Conservation (phyloP, 2,888 invertebrate genomes). For the Oxyteleia sp. region DNA sequence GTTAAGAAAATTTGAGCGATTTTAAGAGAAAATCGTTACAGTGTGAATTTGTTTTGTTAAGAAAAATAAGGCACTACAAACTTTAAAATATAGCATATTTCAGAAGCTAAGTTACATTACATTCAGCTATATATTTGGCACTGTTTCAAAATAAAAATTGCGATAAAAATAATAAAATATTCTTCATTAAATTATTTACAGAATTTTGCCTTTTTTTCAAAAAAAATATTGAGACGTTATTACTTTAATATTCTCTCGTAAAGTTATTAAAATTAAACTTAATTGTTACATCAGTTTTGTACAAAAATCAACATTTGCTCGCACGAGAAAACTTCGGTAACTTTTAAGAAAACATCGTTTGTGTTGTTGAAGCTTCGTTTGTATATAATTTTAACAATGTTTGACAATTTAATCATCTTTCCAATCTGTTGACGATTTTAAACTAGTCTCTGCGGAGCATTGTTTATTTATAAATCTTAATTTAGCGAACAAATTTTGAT, state of each 20-base stretch:
- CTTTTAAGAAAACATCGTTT: neutral
- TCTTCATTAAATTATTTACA: too few species aligned
- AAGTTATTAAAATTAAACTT: neutral
- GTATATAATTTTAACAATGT: neutral
- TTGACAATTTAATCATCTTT: too few species aligned
- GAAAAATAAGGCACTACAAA: neutral
- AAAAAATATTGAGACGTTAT: too few species aligned
- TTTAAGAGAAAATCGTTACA: slow-evolving; percentile 8
- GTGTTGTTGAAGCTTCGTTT: too few species aligned
- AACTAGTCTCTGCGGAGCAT: neutral
- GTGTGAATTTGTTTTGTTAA: slow-evolving; percentile 13
- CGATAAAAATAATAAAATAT: too few species aligned
- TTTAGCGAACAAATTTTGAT: neutral
- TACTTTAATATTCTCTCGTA: neutral
- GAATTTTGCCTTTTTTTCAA: too few species aligned
- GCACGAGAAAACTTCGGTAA: neutral
- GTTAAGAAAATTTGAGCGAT: slow-evolving; percentile 22
- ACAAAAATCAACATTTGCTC: neutral
- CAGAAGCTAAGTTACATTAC: too few species aligned
- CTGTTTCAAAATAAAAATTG: too few species aligned
- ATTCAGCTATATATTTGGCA: too few species aligned
- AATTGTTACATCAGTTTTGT: neutral
- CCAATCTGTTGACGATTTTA: too few species aligned
- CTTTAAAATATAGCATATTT: too few species aligned
- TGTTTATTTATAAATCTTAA: neutral